Percentiles rank a stretch among this genome's conserved stretches.
phyloP scores from a whole-genome alignment of 2,888 invertebrate species.

The Parnassius mnemosyne region DNA sequence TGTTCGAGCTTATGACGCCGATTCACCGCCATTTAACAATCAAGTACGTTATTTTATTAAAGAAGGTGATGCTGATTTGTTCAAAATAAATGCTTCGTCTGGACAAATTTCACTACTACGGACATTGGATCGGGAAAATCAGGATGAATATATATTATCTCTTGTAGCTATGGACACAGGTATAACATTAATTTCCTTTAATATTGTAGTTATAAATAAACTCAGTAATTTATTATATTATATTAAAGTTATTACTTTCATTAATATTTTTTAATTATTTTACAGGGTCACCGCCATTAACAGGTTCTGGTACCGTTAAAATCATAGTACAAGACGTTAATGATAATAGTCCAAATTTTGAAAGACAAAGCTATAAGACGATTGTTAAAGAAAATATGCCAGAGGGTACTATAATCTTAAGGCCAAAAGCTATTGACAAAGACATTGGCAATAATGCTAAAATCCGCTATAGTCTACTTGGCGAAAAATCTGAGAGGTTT shows the following conservation, averaged over 20 bases:
- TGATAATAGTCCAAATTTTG: constrained; percentile 95
- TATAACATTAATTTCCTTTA: constrained; percentile 47
- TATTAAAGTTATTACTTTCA: not conserved
- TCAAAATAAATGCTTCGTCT: constrained; percentile 94
- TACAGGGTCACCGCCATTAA: constrained; percentile 93
- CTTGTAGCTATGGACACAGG: constrained; percentile 97
- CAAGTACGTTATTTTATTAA: constrained; percentile 96
- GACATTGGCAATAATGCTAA: constrained; percentile 93
- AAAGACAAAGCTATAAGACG: constrained; percentile 88
- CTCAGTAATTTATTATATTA: not conserved
- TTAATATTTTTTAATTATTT: constrained; percentile 33
- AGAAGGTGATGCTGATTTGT: constrained; percentile 94
- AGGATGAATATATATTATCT: constrained; percentile 91
- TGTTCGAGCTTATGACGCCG: constrained; percentile 94
- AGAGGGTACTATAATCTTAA: constrained; percentile 87
- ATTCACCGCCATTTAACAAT: constrained; percentile 93
- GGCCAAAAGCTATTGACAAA: constrained; percentile 89
- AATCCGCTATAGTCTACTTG: constrained; percentile 91
- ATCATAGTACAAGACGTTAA: constrained; percentile 96
- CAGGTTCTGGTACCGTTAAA: constrained; percentile 94
- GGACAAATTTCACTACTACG: constrained; percentile 93
- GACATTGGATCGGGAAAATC: constrained; percentile 91
- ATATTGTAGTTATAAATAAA: not conserved
- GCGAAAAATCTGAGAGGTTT: constrained; percentile 91
- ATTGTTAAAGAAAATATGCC: constrained; percentile 91